phyloP scores from a whole-genome alignment of 2,888 invertebrate genomes.

The Tachina grossa region DNA sequence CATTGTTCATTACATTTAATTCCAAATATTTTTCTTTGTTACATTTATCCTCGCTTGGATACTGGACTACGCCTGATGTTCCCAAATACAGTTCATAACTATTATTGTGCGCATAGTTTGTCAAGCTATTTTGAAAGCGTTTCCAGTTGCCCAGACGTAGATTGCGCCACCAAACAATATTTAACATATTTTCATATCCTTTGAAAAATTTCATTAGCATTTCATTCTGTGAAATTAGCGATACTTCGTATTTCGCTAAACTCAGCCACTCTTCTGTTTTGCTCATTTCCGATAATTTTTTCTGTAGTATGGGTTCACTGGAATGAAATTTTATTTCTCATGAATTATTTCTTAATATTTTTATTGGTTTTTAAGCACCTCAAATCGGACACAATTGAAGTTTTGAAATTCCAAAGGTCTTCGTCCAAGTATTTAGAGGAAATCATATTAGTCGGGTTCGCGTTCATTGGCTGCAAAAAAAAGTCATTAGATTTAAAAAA shows the following conservation, averaged over 20 bases:
- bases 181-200: slow-evolving; percentile 53
- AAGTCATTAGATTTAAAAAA: too few species aligned
- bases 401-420: slow-evolving; percentile 33
- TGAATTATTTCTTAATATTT: background rate
- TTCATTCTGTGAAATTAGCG: slow-evolving; percentile 37
- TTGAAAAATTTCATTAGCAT: slow-evolving; percentile 25
- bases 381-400: background rate
- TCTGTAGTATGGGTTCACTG: slow-evolving; percentile 12
- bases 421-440: background rate
- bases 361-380: slow-evolving; percentile 3
- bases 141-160: slow-evolving; percentile 67
- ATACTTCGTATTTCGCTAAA: slow-evolving; percentile 48
- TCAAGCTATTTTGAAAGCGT: slow-evolving; percentile 48
- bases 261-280: slow-evolving; percentile 33
- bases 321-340: background rate
- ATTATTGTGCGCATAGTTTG: slow-evolving; percentile 28
- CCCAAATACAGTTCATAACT: slow-evolving; percentile 54
- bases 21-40: slow-evolving; percentile 18
- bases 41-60: slow-evolving; percentile 19
- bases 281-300: background rate
- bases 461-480: background rate
- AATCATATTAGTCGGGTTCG: background rate
- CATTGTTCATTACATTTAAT: background rate
- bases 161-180: slow-evolving; percentile 68
- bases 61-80: slow-evolving; percentile 39